These are phyloP conservation scores for Anseranas semipalmata DNA, from an alignment of 2,113 vertebrate genomes.

Conservation along the genomic window DNA sequence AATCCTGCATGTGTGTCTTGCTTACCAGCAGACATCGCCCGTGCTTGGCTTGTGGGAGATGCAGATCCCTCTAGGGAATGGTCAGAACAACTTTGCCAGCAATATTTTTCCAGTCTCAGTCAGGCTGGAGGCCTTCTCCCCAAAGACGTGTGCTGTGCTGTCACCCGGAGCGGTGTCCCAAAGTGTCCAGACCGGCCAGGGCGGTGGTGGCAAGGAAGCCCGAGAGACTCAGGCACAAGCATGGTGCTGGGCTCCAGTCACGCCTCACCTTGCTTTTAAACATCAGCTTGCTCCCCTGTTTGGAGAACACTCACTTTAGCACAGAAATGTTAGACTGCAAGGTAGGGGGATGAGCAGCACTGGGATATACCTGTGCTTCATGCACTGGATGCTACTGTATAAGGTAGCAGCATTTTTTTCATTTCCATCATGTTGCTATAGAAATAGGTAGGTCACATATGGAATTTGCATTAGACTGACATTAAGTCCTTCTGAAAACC, in stretches of 20 bases:
- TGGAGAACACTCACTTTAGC: neutral
- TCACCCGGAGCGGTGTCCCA: rapidly evolving
- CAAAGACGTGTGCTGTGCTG: neutral
- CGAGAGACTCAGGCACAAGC: neutral
- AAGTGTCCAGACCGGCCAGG: neutral
- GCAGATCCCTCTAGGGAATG: neutral
- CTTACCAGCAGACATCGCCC: slow-evolving; percentile 1
- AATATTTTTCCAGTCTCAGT: neutral
- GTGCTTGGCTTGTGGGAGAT: neutral
- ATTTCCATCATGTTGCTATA: neutral
- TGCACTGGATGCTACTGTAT: neutral
- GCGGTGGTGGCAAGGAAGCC: neutral
- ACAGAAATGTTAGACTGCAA: neutral
- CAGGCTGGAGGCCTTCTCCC: neutral
- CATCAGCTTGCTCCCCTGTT: neutral
- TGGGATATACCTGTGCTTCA: neutral
- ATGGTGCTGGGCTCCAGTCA: rapidly evolving
- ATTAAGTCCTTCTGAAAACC: neutral
- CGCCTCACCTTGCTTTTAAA: neutral
- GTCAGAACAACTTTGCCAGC: neutral
- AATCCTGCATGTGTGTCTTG: slow-evolving; percentile 59
- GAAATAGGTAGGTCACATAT: neutral
- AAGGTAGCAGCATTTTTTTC: neutral
- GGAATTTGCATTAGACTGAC: neutral
- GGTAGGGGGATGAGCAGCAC: rapidly evolving